These are phyloP conservation scores for Neotoxoptera formosana DNA, from an alignment of 1,140 invertebrate genomes.

Conservation along the genomic window DNA sequence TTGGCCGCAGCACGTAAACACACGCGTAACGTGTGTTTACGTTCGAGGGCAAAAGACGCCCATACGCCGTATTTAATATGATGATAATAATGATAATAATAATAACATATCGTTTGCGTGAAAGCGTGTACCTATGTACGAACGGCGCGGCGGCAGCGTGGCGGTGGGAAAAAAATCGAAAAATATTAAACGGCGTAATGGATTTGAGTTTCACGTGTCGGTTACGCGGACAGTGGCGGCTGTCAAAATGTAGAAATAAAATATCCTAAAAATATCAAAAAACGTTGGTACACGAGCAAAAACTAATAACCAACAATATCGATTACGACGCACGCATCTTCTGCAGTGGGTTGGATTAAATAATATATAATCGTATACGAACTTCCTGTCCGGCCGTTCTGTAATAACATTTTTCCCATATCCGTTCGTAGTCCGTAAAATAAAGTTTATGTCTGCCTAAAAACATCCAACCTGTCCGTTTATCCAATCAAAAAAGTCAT, in stretches of 20 bases:
- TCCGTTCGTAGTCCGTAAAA: background rate
- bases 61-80: background rate
- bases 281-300: background rate
- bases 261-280: background rate
- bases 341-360: background rate
- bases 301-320: background rate
- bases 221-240: background rate
- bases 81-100: background rate
- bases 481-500: background rate
- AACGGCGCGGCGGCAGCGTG: background rate
- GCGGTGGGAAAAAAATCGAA: background rate
- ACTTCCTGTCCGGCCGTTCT: background rate
- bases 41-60: background rate
- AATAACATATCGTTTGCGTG: constrained; percentile 1
- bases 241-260: background rate
- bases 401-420: background rate
- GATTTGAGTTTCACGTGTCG: background rate
- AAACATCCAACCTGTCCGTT: background rate
- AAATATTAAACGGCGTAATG: background rate
- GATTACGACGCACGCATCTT: background rate
- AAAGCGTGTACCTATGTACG: background rate
- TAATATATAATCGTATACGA: background rate
- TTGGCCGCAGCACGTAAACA: background rate
- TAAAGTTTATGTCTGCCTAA: background rate
- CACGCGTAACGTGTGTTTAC: background rate